Evolutionary conservation across 2,797 vertebrate species (phyloP), one percentile per base, ranked within the genome.

Genomic region (Neosalanx taihuensis): DNA sequence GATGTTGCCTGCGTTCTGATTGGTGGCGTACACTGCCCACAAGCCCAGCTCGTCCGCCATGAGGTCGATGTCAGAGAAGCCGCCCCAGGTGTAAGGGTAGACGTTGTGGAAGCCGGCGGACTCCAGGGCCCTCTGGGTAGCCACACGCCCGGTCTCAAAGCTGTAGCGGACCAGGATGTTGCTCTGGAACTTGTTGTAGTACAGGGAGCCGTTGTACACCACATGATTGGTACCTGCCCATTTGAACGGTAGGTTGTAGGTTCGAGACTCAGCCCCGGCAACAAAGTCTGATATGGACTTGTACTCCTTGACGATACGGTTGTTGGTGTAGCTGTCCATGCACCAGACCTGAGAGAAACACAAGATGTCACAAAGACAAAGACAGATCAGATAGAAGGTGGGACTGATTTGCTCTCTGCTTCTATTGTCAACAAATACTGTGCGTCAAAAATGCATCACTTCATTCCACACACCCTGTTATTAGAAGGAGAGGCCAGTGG

Each of bases 321-420:
- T 99, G 93, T 97, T 98, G 78, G 95, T 99, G 81, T 98, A 99
- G 82, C 97, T 95, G 83, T 99, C 98, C 98, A 99, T 98, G 85
- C 98, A 99, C 98, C 98, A 99, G 69, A 99, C 96, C 98, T 99
- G 87, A 66, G 71, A 80, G 31, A 76, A 33, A 59, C 5, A 76
- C 2, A 65, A 3, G 67, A 69, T 2, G 37, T 20, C 12, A 37
- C 23, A 26, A 26, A 26, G 53, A 35, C 66, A 58, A 20, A 1
- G 33, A 68, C n/a, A 35, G 18, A 35, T 57, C 23, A 61, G 1
- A 62, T 31, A 13, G 41, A 46, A 13, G 41, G 13, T 46, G 41
- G 0, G 10, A 46, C 41, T 3, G 10, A 9, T 12, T 46, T 9
- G 41, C 5, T 30, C 13, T 33, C 13, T 30, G 4, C 29, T 15